Percentiles rank a stretch among this genome's conserved stretches.
Conservation (phyloP, 2,113 vertebrate species). For the Solea senegalensis region DNA sequence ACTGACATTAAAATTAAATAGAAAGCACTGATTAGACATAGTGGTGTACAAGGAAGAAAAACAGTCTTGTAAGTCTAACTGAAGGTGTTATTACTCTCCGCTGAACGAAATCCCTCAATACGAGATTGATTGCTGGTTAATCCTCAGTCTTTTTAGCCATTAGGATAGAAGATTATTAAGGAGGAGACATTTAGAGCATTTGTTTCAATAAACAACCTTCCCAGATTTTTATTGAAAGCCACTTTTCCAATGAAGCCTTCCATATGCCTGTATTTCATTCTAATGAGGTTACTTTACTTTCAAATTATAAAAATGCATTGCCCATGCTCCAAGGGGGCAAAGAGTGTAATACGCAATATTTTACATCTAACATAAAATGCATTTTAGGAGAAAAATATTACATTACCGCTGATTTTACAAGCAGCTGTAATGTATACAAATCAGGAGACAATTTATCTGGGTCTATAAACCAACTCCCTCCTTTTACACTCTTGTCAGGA, state of each 20-base stretch:
- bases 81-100: slow-evolving; percentile 63
- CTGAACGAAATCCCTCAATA: slow-evolving; percentile 55
- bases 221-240: slow-evolving; percentile 58
- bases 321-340: slow-evolving; percentile 17
- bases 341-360: slow-evolving; percentile 44
- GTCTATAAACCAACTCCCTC: slow-evolving; percentile 33
- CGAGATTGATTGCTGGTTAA: slow-evolving; percentile 70
- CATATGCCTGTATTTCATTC: slow-evolving; percentile 45
- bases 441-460: slow-evolving; percentile 53
- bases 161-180: slow-evolving; percentile 64
- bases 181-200: slow-evolving; percentile 54
- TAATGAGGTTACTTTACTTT: slow-evolving; percentile 60
- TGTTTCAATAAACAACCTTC: slow-evolving; percentile 69
- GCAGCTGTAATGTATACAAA: slow-evolving; percentile 58
- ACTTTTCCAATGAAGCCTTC: slow-evolving; percentile 61
- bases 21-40: slow-evolving; percentile 55
- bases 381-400: slow-evolving; percentile 58
- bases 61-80: slow-evolving; percentile 44
- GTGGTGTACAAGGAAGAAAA: slow-evolving; percentile 43
- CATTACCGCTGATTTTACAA: slow-evolving; percentile 54
- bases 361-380: slow-evolving; percentile 61
- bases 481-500: slow-evolving; percentile 26
- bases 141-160: slow-evolving; percentile 67
- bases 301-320: slow-evolving; percentile 28
- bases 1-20: slow-evolving; percentile 48